Conservation (phyloP, 2,888 invertebrate genomes). For the Acronicta leporina region DNA sequence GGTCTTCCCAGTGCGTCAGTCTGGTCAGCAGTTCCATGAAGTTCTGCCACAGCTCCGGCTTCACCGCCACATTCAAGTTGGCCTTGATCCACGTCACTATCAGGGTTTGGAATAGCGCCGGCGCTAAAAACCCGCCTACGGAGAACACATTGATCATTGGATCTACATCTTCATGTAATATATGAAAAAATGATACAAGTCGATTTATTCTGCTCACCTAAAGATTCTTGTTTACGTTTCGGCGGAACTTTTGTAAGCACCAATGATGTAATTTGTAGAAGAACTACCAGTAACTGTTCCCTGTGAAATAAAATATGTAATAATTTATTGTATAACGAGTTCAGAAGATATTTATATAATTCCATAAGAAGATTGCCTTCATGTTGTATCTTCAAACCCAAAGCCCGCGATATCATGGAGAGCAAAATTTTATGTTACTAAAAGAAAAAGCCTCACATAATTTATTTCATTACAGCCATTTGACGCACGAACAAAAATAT, state of each 20-base stretch:
- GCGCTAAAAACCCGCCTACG: conserved; percentile 93
- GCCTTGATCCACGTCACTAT: conserved; percentile 99
- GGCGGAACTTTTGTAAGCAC: conserved; percentile 94
- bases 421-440: no score
- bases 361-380: no score
- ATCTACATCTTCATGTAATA: background rate
- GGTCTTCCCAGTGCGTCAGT: conserved; percentile 97
- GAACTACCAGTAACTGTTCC: conserved; percentile 95
- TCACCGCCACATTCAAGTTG: conserved; percentile 97
- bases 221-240: conserved; percentile 92
- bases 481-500: no score
- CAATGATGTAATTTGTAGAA: conserved; percentile 97
- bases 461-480: no score
- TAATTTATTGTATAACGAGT: background rate
- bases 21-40: conserved; percentile 96
- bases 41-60: conserved; percentile 97
- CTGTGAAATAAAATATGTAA: conserved; percentile 75
- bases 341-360: no score
- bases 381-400: no score
- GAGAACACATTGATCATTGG: conserved; percentile 22
- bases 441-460: no score
- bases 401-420: no score
- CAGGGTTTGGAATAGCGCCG: conserved; percentile 96
- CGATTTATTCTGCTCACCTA: conserved; percentile 82
- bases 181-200: no score